Percentiles rank a stretch among this genome's conserved stretches.
Evolutionary conservation across 2,113 vertebrate species (phyloP).

Genomic region (Pluvianellus socialis): DNA sequence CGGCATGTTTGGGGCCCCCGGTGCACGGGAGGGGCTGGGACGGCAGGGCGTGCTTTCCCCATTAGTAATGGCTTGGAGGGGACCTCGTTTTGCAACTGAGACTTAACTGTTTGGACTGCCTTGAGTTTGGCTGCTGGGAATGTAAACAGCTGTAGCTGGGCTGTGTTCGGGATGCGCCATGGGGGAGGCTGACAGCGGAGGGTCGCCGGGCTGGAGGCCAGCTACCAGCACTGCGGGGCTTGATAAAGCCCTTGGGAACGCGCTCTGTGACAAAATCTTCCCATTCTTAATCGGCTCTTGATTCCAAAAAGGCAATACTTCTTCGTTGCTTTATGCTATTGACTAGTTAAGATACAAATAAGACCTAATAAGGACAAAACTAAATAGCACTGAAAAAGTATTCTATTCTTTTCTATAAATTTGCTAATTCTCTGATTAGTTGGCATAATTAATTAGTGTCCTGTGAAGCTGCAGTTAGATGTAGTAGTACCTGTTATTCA

Average conservation of each 20-base stretch:
- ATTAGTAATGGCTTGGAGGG: background rate
- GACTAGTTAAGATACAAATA: background rate
- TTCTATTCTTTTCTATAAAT: background rate
- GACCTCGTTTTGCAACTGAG: background rate
- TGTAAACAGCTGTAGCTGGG: background rate
- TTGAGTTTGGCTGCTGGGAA: background rate
- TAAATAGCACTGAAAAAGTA: background rate
- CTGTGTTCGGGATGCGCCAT: fast-evolving
- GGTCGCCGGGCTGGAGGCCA: background rate
- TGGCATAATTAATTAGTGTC: background rate
- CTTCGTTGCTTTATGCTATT: background rate
- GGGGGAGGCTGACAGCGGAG: background rate
- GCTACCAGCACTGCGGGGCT: background rate
- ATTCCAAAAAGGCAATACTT: background rate
- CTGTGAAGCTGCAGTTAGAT: background rate
- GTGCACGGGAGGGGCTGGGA: background rate
- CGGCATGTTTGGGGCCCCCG: background rate
- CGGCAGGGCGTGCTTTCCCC: background rate
- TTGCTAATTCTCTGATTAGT: background rate
- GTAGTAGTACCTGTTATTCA: background rate
- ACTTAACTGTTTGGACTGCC: background rate
- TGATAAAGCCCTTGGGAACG: background rate
- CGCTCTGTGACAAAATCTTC: background rate
- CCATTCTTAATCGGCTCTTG: background rate
- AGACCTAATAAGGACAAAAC: background rate